phyloP scores from a whole-genome alignment of 2,113 vertebrate genomes.

The Passerina amoena region DNA sequence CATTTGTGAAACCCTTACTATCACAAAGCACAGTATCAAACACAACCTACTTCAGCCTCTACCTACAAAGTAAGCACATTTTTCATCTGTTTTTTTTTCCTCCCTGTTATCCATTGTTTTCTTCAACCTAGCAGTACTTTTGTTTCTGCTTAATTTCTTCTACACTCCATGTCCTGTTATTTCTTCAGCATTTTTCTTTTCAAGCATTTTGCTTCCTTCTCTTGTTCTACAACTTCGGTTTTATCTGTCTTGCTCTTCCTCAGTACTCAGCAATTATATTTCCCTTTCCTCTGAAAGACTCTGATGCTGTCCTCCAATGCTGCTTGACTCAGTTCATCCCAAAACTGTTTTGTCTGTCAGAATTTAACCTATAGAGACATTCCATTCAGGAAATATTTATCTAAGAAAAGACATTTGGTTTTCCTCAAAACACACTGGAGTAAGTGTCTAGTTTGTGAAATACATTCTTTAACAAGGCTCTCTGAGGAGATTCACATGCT shows the following conservation, averaged over 20 bases:
- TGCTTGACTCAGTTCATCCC: neutral
- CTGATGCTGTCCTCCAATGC: neutral
- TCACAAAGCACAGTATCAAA: neutral
- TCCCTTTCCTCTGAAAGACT: neutral
- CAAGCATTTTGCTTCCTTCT: neutral
- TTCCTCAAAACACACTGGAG: neutral
- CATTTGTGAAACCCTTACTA: neutral
- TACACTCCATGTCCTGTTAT: neutral
- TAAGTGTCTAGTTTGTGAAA: neutral
- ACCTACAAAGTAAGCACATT: neutral
- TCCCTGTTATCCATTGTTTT: fast-evolving
- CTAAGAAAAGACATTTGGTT: neutral
- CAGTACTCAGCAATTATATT: neutral
- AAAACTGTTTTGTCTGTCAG: neutral
- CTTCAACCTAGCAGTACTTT: neutral
- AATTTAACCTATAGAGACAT: neutral
- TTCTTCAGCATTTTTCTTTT: neutral
- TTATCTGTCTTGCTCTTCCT: neutral
- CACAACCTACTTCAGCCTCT: neutral
- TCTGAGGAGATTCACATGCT: constrained; percentile 20
- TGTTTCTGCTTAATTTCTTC: neutral
- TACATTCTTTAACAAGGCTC: neutral
- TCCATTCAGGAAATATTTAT: neutral
- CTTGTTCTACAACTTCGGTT: neutral
- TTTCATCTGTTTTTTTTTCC: neutral